These are phyloP conservation scores for Trichogramma evanescens DNA, from an alignment of 2,888 invertebrate species.

Conservation along the genomic window DNA sequence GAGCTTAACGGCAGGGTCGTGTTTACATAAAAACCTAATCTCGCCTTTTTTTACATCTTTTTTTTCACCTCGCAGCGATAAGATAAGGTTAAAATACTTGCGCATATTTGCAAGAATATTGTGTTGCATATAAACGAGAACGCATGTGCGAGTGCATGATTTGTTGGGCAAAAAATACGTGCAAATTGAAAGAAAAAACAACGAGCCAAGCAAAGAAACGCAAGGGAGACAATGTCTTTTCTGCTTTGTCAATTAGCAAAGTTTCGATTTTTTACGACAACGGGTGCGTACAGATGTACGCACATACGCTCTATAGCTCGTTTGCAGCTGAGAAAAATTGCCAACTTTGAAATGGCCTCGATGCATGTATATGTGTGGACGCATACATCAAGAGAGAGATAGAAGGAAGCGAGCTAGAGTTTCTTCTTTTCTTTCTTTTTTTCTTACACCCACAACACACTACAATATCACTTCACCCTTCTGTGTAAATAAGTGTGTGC, in stretches of 20 bases:
- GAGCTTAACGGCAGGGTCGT: constrained; percentile 2
- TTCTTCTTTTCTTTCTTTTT: constrained; percentile 8
- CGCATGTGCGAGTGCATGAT: too few species aligned
- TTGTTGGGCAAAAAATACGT: neutral
- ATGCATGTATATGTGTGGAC: constrained; percentile 2
- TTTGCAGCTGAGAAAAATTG: constrained; percentile 39
- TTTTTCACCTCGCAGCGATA: neutral
- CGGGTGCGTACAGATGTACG: constrained; percentile 16
- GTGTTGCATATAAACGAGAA: too few species aligned
- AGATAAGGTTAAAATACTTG: neutral
- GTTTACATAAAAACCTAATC: constrained; percentile 8
- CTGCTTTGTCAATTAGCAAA: constrained; percentile 40
- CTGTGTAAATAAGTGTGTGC: neutral
- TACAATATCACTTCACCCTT: constrained; percentile 5
- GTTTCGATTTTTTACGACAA: constrained; percentile 28
- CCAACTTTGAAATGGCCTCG: constrained; percentile 31
- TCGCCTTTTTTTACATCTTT: too few species aligned
- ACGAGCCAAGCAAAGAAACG: neutral
- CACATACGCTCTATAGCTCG: constrained; percentile 25
- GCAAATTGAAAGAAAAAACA: neutral
- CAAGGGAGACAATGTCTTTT: constrained; percentile 34
- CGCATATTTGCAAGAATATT: too few species aligned
- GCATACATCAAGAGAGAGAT: too few species aligned
- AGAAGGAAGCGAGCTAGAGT: too few species aligned
- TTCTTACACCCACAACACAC: constrained; percentile 12